Evolutionary conservation across 2,888 invertebrate species (phyloP), one percentile per base, ranked within the genome.

Genomic region (Frankliniella intonsa): DNA sequence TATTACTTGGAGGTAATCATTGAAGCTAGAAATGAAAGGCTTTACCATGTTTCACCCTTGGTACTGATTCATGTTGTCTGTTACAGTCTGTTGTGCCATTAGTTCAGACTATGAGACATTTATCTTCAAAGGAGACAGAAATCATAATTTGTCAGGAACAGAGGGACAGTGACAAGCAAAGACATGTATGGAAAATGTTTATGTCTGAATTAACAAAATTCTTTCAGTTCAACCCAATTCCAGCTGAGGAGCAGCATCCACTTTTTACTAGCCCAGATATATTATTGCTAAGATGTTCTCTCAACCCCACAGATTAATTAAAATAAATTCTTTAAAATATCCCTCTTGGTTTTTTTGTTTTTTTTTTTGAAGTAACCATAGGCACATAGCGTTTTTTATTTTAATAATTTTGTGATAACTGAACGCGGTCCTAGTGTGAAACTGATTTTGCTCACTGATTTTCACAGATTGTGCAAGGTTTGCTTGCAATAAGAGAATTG

Each of bases 141-240:
- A 90, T 93, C 81, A 89, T 92, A 84, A 88, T 94, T 84, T 91
- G 92, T 83, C 93, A 93, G 88, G 94, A 94, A 88, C 87, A 93
- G 84, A 89, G 94, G 85, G 91, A 92, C 84, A 90, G 92, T 17
- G 92, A 92, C 69, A 88, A 90, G 82, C 91, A 92, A 86, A 88
- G 88, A 82, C 85, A 85, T 80, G 86, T 91, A 69, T 90, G 91
- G 88, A 87, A 87, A 69, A 85, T 87, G 81, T 92, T 92, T 86
- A 90, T 91, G 85, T 84, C 87, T 79, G 80, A 81, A 80, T 84
- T 89, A 17, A 85, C 86, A 82, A 87, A 89, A 85, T 81, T 84
- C 81, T 84, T 85, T 82, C 82, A 82, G 55, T 82, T 83, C n/a
- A 80, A 50, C 11, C 83, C 83, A 80, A 89, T 94, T 83, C 91